These are phyloP conservation scores for Gadopsis bispinosus DNA, from an alignment of 2,797 vertebrate genomes.

Conservation along the genomic window DNA sequence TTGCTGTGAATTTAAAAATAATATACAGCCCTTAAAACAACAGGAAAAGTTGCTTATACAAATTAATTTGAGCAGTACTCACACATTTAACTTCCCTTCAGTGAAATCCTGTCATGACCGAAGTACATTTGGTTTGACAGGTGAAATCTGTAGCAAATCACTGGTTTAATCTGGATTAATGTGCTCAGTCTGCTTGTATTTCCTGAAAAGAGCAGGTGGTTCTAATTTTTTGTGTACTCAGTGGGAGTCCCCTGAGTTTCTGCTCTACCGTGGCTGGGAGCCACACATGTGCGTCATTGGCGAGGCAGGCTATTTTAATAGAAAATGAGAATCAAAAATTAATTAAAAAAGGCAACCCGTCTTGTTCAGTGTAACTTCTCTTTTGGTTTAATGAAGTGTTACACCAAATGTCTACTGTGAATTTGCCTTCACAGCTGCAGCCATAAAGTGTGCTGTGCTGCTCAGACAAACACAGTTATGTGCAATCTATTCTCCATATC, in stretches of 20 bases:
- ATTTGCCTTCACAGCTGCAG: slow-evolving; percentile 9
- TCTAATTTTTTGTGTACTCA: slow-evolving; percentile 20
- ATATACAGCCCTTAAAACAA: background rate
- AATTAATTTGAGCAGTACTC: background rate
- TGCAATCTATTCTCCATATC: background rate
- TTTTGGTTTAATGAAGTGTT: slow-evolving; percentile 11
- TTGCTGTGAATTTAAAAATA: background rate
- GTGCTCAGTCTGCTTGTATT: background rate
- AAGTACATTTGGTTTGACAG: background rate
- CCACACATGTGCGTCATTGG: slow-evolving; percentile 14
- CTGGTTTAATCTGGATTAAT: slow-evolving; percentile 14
- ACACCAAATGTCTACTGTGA: background rate
- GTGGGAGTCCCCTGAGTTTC: slow-evolving; percentile 54
- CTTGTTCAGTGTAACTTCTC: background rate
- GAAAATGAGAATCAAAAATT: slow-evolving; percentile 28
- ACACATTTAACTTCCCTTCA: background rate
- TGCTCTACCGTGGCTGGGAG: slow-evolving; percentile 19
- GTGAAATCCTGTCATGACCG: background rate
- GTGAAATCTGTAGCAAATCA: background rate
- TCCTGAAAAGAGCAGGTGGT: slow-evolving; percentile 45
- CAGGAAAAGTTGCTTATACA: background rate
- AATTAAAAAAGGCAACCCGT: slow-evolving; percentile 1
- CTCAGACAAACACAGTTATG: background rate
- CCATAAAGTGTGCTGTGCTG: background rate
- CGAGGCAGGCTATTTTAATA: slow-evolving; percentile 6